These are phyloP conservation scores for Physella acuta DNA, from an alignment of 1,140 invertebrate species.

Conservation along the genomic window DNA sequence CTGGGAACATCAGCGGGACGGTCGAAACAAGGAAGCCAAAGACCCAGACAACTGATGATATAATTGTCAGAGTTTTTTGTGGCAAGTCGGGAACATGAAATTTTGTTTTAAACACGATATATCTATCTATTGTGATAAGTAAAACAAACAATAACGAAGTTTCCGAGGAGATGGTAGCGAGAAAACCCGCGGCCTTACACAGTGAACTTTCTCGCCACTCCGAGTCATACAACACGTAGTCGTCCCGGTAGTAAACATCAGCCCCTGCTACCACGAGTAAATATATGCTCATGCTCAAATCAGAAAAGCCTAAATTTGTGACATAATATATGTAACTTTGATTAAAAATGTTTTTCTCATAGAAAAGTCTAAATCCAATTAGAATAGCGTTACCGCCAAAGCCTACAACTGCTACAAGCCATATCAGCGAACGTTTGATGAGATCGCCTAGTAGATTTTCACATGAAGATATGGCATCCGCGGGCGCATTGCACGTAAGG, in stretches of 20 bases:
- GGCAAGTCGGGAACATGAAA: slow-evolving; percentile 27
- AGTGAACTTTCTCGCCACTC: no score
- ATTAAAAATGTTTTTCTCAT: slow-evolving; percentile 8
- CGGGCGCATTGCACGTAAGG: slow-evolving; percentile 31
- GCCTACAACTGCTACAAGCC: slow-evolving; percentile 29
- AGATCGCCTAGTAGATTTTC: slow-evolving; percentile 43
- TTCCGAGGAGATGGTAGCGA: slow-evolving; percentile 39
- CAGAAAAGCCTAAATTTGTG: slow-evolving; percentile 43
- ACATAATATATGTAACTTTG: slow-evolving; percentile 40
- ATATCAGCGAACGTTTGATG: no score
- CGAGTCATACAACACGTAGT: no score
- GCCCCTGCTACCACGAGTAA: slow-evolving; percentile 51
- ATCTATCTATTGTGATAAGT: slow-evolving; percentile 39
- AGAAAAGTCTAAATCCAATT: slow-evolving; percentile 29
- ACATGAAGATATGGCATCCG: no score
- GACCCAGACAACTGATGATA: neutral
- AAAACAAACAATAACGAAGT: slow-evolving; percentile 24
- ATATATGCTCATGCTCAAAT: slow-evolving; percentile 53
- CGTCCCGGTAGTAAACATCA: no score
- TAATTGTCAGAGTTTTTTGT: neutral
- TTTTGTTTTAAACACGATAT: slow-evolving; percentile 39
- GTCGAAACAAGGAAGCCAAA: neutral
- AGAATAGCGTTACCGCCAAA: slow-evolving; percentile 37
- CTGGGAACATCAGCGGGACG: neutral
- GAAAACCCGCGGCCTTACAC: no score